phyloP scores from a whole-genome alignment of 2,113 vertebrate species.

The Chaetodon auriga region DNA sequence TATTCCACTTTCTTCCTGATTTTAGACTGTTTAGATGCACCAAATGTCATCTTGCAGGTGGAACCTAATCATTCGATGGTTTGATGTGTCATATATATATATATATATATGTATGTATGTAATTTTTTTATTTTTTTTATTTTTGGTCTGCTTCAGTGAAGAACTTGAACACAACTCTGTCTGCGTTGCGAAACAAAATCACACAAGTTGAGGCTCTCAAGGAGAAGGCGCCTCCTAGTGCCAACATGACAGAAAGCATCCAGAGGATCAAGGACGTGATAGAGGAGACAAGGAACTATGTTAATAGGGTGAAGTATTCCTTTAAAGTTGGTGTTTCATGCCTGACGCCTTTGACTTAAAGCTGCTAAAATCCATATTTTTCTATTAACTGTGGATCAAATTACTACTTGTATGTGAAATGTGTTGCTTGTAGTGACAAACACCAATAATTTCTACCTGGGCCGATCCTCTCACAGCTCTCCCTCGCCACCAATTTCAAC shows the following conservation, averaged over 20 bases:
- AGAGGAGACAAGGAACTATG: slow-evolving; percentile 88
- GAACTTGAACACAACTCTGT: slow-evolving; percentile 83
- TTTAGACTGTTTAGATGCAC: not conserved
- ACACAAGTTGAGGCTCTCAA: slow-evolving; percentile 86
- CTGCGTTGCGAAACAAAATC: slow-evolving; percentile 79
- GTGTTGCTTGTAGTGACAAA: too few species aligned
- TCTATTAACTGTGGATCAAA: too few species aligned
- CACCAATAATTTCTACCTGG: not conserved
- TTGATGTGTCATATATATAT: too few species aligned
- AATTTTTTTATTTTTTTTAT: slow-evolving; percentile 33
- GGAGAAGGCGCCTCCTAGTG: slow-evolving; percentile 74
- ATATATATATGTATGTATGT: too few species aligned
- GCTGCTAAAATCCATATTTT: not conserved
- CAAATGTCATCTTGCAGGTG: not conserved
- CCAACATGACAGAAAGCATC: slow-evolving; percentile 89
- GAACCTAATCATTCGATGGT: not conserved
- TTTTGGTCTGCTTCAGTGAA: slow-evolving; percentile 81
- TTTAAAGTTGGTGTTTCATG: not conserved
- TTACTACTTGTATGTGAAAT: too few species aligned
- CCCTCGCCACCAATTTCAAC: slow-evolving; percentile 88
- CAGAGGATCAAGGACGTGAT: slow-evolving; percentile 89
- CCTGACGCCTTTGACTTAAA: not conserved
- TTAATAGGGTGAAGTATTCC: slow-evolving; percentile 84
- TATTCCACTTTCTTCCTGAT: too few species aligned
- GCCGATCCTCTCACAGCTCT: slow-evolving; percentile 77